Percentiles rank a stretch among this genome's conserved stretches.
Evolutionary conservation across 2,113 vertebrate species (phyloP).

Genomic region (Dromaius novaehollandiae): DNA sequence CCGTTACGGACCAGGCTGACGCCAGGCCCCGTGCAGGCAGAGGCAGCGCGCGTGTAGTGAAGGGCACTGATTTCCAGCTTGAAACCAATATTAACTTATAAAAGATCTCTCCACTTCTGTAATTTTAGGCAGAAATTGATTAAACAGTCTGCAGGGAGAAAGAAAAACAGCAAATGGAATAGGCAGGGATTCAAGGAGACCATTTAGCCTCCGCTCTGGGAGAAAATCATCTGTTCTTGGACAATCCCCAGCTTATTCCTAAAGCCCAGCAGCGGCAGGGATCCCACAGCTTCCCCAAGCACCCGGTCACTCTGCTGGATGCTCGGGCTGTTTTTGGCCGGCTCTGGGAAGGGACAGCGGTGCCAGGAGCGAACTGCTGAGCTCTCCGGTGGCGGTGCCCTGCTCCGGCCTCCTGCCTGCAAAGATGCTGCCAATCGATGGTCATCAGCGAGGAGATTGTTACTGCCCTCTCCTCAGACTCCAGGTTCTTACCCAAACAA

Average conservation of each 20-base stretch:
- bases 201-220: not conserved
- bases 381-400: not conserved
- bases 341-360: accelerated
- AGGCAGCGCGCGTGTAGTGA: not conserved
- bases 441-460: not conserved
- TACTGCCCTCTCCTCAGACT: not conserved
- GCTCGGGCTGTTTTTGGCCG: not conserved
- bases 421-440: not conserved
- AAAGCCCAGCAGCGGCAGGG: not conserved
- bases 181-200: accelerated
- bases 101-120: not conserved
- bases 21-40: not conserved
- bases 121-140: not conserved
- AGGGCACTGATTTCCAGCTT: not conserved
- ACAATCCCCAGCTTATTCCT: accelerated
- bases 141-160: not conserved
- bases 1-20: no score
- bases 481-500: conserved; percentile 12
- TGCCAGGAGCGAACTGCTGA: not conserved
- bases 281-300: not conserved
- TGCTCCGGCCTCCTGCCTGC: accelerated
- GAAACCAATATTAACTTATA: not conserved
- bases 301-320: accelerated
- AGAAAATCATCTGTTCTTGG: accelerated
- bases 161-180: not conserved